Evolutionary conservation across 2,797 vertebrate genomes (phyloP).

Genomic region (Poecilia velifera): DNA sequence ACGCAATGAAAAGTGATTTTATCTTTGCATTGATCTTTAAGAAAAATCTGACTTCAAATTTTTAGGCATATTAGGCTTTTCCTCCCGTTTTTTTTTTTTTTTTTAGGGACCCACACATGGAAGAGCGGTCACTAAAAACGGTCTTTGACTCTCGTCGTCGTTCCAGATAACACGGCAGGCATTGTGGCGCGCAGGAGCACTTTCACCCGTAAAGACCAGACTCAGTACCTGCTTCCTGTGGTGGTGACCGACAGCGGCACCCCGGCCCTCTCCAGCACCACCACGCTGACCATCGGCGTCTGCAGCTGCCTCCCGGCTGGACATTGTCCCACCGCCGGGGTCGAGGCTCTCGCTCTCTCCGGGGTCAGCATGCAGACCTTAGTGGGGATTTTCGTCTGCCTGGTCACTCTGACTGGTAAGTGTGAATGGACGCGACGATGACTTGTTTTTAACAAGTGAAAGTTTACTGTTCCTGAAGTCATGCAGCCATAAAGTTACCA

Average conservation of each 20-base stretch:
- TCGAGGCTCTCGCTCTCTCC: conserved; percentile 79
- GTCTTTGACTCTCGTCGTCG: conserved; percentile 1
- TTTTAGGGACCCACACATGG: not conserved
- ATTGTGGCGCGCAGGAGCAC: conserved; percentile 86
- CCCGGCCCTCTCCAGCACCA: conserved; percentile 89
- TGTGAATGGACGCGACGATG: not conserved
- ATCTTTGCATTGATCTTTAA: conserved; percentile 27
- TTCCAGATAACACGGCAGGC: conserved; percentile 92
- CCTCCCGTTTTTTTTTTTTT: conserved; percentile 7
- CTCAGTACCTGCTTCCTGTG: conserved; percentile 84
- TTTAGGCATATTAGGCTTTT: conserved; percentile 38
- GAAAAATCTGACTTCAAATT: conserved; percentile 31
- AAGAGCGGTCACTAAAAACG: conserved; percentile 7
- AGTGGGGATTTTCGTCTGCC: conserved; percentile 82
- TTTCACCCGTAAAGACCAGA: conserved; percentile 84
- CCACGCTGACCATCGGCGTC: conserved; percentile 87
- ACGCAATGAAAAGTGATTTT: conserved; percentile 4
- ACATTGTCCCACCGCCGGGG: conserved; percentile 76
- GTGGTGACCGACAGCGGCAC: conserved; percentile 89
- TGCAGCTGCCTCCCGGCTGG: conserved; percentile 86
- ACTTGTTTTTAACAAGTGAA: not conserved
- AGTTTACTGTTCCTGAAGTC: not conserved
- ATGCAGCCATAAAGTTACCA: not conserved
- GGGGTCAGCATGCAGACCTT: conserved; percentile 83
- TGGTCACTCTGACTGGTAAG: conserved; percentile 86